A percentile compares a stretch with the other conserved stretches of the same genome.
phyloP scores from a whole-genome alignment of 2,888 invertebrate species.

The Orthonevra nobilis region DNA sequence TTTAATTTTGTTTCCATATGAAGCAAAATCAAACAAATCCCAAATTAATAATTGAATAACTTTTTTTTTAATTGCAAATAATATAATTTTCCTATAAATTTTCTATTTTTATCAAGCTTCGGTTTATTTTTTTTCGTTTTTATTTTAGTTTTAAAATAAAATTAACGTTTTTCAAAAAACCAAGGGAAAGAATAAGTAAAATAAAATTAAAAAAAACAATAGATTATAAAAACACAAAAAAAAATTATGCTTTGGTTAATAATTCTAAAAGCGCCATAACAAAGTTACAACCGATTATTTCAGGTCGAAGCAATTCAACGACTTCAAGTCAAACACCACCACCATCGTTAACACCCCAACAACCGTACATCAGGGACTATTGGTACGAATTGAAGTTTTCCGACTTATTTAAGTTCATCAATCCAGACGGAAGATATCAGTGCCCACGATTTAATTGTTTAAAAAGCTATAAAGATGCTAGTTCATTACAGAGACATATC shows the following conservation, averaged over 20 bases:
- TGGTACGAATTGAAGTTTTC: conserved; percentile 81
- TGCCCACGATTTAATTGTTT: conserved; percentile 80
- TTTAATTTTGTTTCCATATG: conserved; percentile 38
- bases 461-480: conserved; percentile 81
- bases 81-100: conserved; percentile 37
- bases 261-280: conserved; percentile 52
- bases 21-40: conserved; percentile 59
- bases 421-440: conserved; percentile 80
- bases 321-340: conserved; percentile 78
- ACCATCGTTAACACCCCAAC: conserved; percentile 74
- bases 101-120: conserved; percentile 29
- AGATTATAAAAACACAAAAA: background rate
- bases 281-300: conserved; percentile 64
- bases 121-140: conserved; percentile 28
- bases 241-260: conserved; percentile 6
- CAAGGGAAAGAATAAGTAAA: background rate
- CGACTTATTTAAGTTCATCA: conserved; percentile 80
- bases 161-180: conserved; percentile 16
- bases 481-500: conserved; percentile 81
- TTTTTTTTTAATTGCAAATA: conserved; percentile 64
- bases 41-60: too few relatives aligned
- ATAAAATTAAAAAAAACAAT: conserved; percentile 6
- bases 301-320: conserved; percentile 76
- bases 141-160: conserved; percentile 48
- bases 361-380: conserved; percentile 78